Percentiles rank a stretch among this genome's conserved stretches.
phyloP scores from a whole-genome alignment of 2,113 vertebrate genomes.

The Callocephalon fimbriatum region DNA sequence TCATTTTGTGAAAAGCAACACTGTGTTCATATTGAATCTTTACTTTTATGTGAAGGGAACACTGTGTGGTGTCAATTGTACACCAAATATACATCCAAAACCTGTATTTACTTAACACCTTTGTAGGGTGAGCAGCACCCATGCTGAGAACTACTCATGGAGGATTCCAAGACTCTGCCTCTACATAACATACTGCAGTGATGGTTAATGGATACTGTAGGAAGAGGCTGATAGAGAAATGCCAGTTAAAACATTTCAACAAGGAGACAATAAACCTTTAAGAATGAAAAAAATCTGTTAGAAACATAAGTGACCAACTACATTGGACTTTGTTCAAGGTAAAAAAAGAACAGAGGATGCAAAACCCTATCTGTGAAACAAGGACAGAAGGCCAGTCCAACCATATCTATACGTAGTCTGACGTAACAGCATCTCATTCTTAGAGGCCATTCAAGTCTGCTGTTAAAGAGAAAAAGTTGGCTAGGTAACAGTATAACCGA shows the following conservation, averaged over 20 bases:
- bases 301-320: neutral
- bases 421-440: neutral
- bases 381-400: neutral
- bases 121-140: neutral
- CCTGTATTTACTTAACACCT: neutral
- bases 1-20: neutral
- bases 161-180: neutral
- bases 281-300: neutral
- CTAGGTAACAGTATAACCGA: neutral
- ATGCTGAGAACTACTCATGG: neutral
- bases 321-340: neutral
- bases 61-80: neutral
- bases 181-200: neutral
- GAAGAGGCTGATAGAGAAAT: neutral
- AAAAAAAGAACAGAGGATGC: neutral
- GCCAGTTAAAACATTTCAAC: conserved; percentile 5
- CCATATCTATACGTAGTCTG: neutral
- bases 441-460: neutral
- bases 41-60: neutral
- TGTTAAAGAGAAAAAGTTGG: neutral
- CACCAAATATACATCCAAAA: neutral
- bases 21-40: neutral
- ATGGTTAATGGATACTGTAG: neutral
- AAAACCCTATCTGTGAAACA: neutral
- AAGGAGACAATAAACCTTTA: neutral